Evolutionary conservation across 1,140 invertebrate species (phyloP), one percentile per base, ranked within the genome.

Genomic region (Drosophila teissieri): DNA sequence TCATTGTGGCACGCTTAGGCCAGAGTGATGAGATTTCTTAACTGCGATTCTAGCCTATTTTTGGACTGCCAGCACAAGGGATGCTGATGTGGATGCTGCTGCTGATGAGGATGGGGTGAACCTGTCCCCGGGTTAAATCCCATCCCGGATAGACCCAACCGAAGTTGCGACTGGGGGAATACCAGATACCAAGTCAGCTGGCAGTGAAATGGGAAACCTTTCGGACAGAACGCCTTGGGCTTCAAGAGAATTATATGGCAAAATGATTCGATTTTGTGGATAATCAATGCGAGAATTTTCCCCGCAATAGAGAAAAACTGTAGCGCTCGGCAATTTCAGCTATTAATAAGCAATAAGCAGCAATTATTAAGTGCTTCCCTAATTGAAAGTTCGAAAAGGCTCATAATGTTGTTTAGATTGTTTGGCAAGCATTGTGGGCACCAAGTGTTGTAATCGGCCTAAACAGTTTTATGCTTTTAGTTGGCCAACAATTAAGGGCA

Each of bases 41-140:
- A 34, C 69, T 53, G 46, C 68, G 68, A 73, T 73, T 73, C 46
- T 68, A 10, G 46, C 45, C 68, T 73, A 73, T 73, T 73, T 73
- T 73, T 39, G 69, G 69, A 73, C 53, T 52, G 31, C 24, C 48
- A 34, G 11, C 19, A 61, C 12, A 39, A 19, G 58, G 45, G 37
- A 22, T 31, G n/a, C 14, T 17, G 27, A n/a, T 10, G 12, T 2
- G 22, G 31, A 19, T 19, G 19, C 19, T 19, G 12, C 3, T 42
- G 22, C 4, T 3, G 22, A 46, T 17, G n/a, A 10, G n/a, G n/a
- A 17, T 17, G 11, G 19, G 27, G 27, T 44, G 53, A 44, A n/a
- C 11, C 4, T 44, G 27, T 15, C 42, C 57, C 44, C 42, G 27
- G 63, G 58, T 15, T 27, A 19, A 53, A 19, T 12, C 22, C 36